Conservation (phyloP, 2,888 invertebrate genomes). For the Glyphotaelius pellucidus region DNA sequence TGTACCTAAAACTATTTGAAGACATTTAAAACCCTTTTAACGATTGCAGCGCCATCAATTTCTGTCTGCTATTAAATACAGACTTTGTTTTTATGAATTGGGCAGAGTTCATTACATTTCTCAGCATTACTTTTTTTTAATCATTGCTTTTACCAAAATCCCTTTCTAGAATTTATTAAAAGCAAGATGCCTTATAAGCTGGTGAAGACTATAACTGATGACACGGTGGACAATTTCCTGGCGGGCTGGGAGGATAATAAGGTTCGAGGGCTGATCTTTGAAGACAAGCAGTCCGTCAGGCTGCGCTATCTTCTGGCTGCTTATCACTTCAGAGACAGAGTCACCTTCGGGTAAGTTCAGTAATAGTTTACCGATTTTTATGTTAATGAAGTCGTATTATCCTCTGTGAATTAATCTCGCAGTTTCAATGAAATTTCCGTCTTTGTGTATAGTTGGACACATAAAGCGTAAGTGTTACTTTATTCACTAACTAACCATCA, state of each 20-base stretch:
- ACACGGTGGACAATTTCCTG: constrained; percentile 87
- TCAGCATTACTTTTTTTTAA: not conserved
- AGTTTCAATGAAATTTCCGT: not conserved
- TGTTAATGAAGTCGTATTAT: constrained; percentile 8
- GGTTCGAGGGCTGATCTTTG: constrained; percentile 93
- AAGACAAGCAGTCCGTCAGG: constrained; percentile 85
- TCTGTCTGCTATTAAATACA: no score
- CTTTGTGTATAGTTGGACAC: not conserved
- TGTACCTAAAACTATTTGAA: no score
- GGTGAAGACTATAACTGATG: constrained; percentile 83
- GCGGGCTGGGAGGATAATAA: constrained; percentile 94
- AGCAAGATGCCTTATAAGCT: constrained; percentile 91
- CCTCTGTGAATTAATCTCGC: not conserved
- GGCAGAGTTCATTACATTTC: no score
- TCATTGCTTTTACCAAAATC: not conserved
- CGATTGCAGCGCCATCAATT: no score
- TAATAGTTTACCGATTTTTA: constrained; percentile 55
- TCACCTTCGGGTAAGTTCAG: constrained; percentile 89
- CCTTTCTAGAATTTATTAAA: constrained; percentile 86
- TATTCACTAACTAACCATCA: no score
- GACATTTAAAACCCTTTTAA: no score
- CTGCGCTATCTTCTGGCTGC: constrained; percentile 93
- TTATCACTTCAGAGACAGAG: constrained; percentile 89
- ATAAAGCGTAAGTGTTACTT: no score
- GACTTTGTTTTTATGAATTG: no score